Base-by-base conservation (phyloP, 2,797 vertebrate species). In the Phaenicophaeus curvirostris region DNA sequence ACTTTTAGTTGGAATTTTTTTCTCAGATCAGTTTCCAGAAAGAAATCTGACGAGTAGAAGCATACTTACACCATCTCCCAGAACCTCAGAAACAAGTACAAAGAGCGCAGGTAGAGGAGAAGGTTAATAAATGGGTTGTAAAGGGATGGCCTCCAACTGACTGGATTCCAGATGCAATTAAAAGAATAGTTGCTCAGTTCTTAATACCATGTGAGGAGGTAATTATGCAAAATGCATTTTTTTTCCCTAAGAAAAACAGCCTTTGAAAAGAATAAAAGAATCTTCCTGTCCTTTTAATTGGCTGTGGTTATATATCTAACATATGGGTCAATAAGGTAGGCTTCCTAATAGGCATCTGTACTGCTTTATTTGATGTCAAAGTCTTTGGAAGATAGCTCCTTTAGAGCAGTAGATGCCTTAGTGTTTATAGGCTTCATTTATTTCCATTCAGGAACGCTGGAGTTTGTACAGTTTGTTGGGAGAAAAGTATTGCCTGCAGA, bases 401-500 rank as follows among this genome's bases (percentile, higher is more conserved):
- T 65, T 28, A 91, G 86, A 95, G 89, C 77, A 80, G 58, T 83
- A 87, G 90, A 59, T 79, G 44, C 65, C 90, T 90, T 55, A 85
- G 78, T 94, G 61, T 90, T 94, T 86, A 92, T 63, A 72, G 74
- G 18, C 85, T 95, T 86, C 46, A 62, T 93, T 89, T 86, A 41
- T 84, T 97, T 90, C 77, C 77, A 44, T 93, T 94, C 89, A 93
- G 96, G 94, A 95, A 83, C 33, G 12, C 74, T 68, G 66, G 75
- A 25, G 25, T 81, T 80, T 61, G 39, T 76, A 48, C 54, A 57
- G 87, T 77, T 92, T 76, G 67, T 87, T 90, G 93, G 44, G 51
- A 81, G 73, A n/a, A 59, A 94, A 85, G 78, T 31, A 54, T 30
- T 57, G 91, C 88, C 95, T 89, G 92, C 94, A 89, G 94, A 71